Evolutionary conservation across 1,140 invertebrate genomes (phyloP), one percentile per base, ranked within the genome.

Genomic region (Euura lappo): DNA sequence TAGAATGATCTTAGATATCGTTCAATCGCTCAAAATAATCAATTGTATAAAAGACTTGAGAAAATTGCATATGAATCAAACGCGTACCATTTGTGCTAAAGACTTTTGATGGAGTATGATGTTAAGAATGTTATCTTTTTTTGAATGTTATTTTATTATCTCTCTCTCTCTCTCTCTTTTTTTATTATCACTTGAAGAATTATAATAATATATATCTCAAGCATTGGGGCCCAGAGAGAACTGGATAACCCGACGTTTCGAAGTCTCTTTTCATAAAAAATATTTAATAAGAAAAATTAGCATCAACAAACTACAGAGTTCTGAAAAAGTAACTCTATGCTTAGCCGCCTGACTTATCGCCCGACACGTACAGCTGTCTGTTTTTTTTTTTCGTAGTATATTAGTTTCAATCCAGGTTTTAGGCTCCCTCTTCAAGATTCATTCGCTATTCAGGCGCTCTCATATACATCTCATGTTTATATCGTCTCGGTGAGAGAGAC

Each of bases 251-350:
- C 51, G 51, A 3, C 51, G 6, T 60, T 60, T 60, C 51, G 13
- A 60, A 60, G 51, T 60, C 51, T 28, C 51, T 60, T 60, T n/a
- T 60, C 51, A 60, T 60, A 60, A 60, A 60, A 60, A 60, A 5
- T 60, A 60, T 60, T 60, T 60, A 60, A 60, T 79, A 83, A 84
- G 79, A 82, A 83, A 84, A 83, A 70, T 77, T 77, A 80, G 73
- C 77, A 77, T 82, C 74, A 81, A 82, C 81, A 82, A 82, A 79
- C 68, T 68, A 70, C 74, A 74, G 71, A 79, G 76, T 75, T 73
- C 28, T 28, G 28, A 28, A 1, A 28, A 45, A 60, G 13, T 75
- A 75, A 47, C 51, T 60, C 51, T 73, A 70, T 64, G 65, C 74
- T 79, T 68, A 74, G 71, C 67, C 68, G 65, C 72, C 68, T 71